Base-by-base conservation (phyloP, 2,797 vertebrate species). In the Nannoperca obscura region DNA sequence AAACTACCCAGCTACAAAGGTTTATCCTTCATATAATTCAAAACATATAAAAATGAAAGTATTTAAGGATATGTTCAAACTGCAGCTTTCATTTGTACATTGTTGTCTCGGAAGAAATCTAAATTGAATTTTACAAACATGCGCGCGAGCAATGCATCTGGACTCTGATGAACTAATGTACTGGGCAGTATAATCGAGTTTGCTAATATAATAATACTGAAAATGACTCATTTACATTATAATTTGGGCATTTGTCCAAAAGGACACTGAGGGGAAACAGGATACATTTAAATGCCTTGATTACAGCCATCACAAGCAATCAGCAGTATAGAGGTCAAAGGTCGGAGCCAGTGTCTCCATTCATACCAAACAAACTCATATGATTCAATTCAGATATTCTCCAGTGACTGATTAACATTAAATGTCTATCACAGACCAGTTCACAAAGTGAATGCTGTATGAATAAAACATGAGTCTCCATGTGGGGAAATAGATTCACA, bases 401-500 rank as follows among this genome's bases (percentile, higher is more conserved):
- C 55, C 52, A 53, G 68, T 74, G 80, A 69, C 79, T 65, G 78
- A 85, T 76, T 73, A 78, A 74, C 71, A 74, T 76, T 82, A 76
- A 82, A 84, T 40, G 53, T 85, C 75, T 67, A 70, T 13, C 15
- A 72, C 60, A 79, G 74, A 79, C 24, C 74, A 60, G 76, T 79
- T 86, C 64, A 74, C 71, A 60, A 54, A 78, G 71, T 79, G 77
- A 86, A 80, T 57, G 71, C 59, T 32, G 54, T n/a, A 87, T 92
- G 89, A 91, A 90, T 90, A 86, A 90, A 88, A 86, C 74, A 91
- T 89, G 76, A 72, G 19, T 54, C 65, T 62, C 34, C 27, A 54
- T 61, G 76, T 69, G 65, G 70, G 76, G 66, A 85, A 80, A 84
- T 46, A 78, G 76, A 81, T 82, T 88, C 76, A 50, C 80, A 68